phyloP scores from a whole-genome alignment of 2,888 invertebrate genomes.

The Serrognathus titanus region DNA sequence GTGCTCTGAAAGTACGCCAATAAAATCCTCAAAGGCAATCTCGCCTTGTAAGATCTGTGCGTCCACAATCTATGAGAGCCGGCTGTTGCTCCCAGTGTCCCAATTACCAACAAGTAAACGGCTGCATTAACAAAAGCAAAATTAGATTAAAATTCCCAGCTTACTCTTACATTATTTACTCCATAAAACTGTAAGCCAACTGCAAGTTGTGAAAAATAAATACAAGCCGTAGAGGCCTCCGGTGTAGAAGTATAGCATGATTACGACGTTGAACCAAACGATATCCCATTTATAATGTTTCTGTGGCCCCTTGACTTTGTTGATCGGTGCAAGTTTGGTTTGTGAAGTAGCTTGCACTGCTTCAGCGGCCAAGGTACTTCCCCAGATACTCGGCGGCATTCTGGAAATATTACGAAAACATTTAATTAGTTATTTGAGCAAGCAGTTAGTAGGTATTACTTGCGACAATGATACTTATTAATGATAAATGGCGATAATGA shows the following conservation, averaged over 20 bases:
- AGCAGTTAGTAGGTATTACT: no score
- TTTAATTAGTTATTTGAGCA: no score
- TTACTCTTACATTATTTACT: neutral
- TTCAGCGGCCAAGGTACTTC: no score
- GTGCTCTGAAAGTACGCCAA: constrained; percentile 3
- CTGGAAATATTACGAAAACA: no score
- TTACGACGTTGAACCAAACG: constrained; percentile 4
- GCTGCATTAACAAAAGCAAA: neutral
- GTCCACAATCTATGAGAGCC: constrained; percentile 13
- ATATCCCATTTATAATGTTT: constrained; percentile 11
- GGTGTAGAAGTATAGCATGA: neutral
- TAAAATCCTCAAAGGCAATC: constrained; percentile 6
- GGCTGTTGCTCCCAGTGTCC: constrained; percentile 2
- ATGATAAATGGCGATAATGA: no score
- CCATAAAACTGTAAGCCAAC: constrained; percentile 6
- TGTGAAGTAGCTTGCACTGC: no score
- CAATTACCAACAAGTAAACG: neutral
- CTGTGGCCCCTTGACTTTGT: neutral
- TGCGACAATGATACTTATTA: no score
- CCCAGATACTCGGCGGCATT: no score
- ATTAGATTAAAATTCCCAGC: neutral
- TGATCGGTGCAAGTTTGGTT: no score
- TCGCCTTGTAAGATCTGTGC: constrained; percentile 8
- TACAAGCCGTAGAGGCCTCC: constrained; percentile 7
- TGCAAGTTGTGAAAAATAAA: neutral